Percentiles rank a stretch among this genome's conserved stretches.
Conservation (phyloP, 2,797 vertebrate species). For the Oreortyx pictus region DNA sequence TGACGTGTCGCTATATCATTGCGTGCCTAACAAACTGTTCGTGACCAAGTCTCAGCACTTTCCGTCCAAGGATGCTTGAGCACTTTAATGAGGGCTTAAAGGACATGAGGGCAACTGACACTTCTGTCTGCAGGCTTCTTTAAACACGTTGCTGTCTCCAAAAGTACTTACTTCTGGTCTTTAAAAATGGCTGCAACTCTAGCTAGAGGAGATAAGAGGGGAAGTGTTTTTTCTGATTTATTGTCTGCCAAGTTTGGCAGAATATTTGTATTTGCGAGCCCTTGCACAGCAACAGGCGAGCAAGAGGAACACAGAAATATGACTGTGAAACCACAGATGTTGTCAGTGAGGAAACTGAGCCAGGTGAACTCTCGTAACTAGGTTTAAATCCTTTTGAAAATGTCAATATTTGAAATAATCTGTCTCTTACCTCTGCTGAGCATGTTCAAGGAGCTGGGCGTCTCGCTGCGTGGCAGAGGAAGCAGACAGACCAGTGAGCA, state of each 20-base stretch:
- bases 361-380: neutral
- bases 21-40: neutral
- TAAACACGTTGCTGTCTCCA: neutral
- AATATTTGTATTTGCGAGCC: neutral
- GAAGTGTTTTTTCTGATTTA: neutral
- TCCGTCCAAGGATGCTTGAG: neutral
- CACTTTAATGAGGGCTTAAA: neutral
- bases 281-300: constrained; percentile 6
- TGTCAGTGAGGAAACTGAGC: constrained; percentile 25
- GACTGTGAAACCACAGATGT: constrained; percentile 5
- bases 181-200: neutral
- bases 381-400: constrained; percentile 27
- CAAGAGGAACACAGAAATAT: fast-evolving
- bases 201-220: neutral
- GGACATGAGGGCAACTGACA: neutral
- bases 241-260: neutral
- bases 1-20: neutral
- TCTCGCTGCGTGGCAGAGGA: neutral
- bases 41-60: neutral
- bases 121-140: neutral
- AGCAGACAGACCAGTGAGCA: neutral
- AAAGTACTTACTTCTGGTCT: neutral
- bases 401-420: neutral
- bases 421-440: neutral
- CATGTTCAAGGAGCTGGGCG: neutral